Percentiles rank a stretch among this genome's conserved stretches.
Evolutionary conservation across 2,888 invertebrate species (phyloP).

Genomic region (Penaeus monodon): DNA sequence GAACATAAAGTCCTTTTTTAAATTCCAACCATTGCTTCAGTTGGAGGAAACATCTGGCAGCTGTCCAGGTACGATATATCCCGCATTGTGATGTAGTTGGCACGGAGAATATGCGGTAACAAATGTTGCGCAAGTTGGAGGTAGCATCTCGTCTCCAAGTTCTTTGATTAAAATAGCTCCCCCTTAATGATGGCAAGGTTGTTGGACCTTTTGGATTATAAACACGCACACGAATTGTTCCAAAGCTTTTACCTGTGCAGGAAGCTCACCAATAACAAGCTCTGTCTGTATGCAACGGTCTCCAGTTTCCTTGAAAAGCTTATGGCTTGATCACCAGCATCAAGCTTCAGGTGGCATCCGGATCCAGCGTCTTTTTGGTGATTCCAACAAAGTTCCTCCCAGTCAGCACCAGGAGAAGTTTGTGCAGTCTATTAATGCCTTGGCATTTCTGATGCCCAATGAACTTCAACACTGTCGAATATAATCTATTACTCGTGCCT

Average conservation of each 20-base stretch:
- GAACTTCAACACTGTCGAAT: too few relatives aligned
- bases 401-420: conserved; percentile 16
- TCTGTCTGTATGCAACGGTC: conserved; percentile 8
- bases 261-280: neutral
- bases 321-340: conserved; percentile 16
- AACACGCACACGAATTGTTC: neutral
- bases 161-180: conserved; percentile 17
- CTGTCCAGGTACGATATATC: conserved; percentile 10
- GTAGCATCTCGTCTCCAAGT: conserved; percentile 17
- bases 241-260: conserved; percentile 19
- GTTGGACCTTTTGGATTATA: conserved; percentile 19
- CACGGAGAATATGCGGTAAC: neutral
- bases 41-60: conserved; percentile 13
- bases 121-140: neutral
- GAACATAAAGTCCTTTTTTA: too few relatives aligned
- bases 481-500: too few relatives aligned
- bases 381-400: conserved; percentile 9
- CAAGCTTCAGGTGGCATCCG: conserved; percentile 4
- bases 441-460: too few relatives aligned
- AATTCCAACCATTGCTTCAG: too few relatives aligned
- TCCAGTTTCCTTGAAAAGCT: conserved; percentile 14
- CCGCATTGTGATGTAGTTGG: conserved; percentile 22
- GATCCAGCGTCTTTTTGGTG: conserved; percentile 14
- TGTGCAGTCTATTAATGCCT: too few relatives aligned
- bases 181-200: conserved; percentile 19